A percentile compares a stretch with the other conserved stretches of the same genome.
Conservation (phyloP, 2,888 invertebrate genomes). For the Papilio elwesi region DNA sequence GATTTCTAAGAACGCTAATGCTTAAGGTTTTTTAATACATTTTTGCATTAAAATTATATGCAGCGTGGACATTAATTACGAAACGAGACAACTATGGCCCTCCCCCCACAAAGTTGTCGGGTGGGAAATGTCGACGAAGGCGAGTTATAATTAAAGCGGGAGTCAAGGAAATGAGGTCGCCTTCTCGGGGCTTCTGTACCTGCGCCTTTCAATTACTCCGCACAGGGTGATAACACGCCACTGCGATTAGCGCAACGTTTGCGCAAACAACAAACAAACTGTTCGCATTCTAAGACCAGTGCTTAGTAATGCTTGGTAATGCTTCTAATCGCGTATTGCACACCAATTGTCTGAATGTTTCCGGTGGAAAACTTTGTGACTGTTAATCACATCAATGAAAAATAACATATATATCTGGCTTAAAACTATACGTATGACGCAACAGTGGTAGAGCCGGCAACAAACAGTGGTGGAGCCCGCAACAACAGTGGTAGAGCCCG, state of each 20-base stretch:
- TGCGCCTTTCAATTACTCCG: constrained; percentile 46
- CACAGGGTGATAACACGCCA: constrained; percentile 53
- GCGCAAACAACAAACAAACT: constrained; percentile 21
- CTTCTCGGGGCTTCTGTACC: constrained; percentile 49
- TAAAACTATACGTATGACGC: too few species aligned
- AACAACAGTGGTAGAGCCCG: too few species aligned
- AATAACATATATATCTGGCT: too few species aligned
- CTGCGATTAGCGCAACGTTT: constrained; percentile 45
- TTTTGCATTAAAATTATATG: constrained; percentile 30
- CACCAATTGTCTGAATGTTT: neutral
- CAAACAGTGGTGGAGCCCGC: too few species aligned
- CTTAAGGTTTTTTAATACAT: neutral
- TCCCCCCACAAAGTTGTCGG: constrained; percentile 37
- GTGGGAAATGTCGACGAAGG: constrained; percentile 53
- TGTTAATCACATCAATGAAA: neutral
- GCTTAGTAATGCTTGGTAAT: constrained; percentile 16
- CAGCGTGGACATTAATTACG: constrained; percentile 43
- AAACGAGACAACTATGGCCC: constrained; percentile 44
- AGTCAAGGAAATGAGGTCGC: constrained; percentile 62
- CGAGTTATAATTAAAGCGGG: constrained; percentile 60
- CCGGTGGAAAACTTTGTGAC: neutral
- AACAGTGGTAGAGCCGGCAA: too few species aligned
- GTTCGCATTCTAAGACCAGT: constrained; percentile 8
- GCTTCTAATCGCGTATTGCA: constrained; percentile 7
- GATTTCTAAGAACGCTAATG: neutral